Evolutionary conservation across 2,113 vertebrate species (phyloP).

Genomic region (Atlantisia rogersi): DNA sequence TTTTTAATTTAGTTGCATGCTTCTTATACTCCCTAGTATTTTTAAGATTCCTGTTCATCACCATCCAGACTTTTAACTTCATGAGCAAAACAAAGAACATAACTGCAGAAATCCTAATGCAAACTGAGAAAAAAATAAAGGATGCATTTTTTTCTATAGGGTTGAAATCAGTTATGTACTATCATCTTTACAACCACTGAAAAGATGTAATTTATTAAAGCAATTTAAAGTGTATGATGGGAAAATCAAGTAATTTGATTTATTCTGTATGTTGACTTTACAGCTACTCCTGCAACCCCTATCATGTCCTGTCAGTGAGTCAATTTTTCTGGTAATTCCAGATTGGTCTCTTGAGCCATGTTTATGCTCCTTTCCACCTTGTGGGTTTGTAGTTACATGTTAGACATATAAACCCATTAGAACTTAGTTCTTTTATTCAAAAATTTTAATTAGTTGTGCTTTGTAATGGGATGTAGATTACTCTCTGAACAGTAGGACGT

Average conservation of each 20-base stretch:
- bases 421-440: slow-evolving; percentile 74
- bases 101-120: not conserved
- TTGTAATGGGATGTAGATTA: slow-evolving; percentile 60
- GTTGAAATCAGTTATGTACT: not conserved
- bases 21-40: not conserved
- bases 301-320: slow-evolving; percentile 76
- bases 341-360: slow-evolving; percentile 42
- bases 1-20: not conserved
- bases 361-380: slow-evolving; percentile 48
- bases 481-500: slow-evolving; percentile 53
- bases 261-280: slow-evolving; percentile 71
- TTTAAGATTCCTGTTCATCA: not conserved
- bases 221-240: slow-evolving; percentile 76
- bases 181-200: not conserved
- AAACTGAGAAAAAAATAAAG: not conserved
- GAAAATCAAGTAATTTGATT: slow-evolving; percentile 70
- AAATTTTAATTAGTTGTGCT: slow-evolving; percentile 65
- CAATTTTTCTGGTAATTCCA: slow-evolving; percentile 83
- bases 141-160: not conserved
- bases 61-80: not conserved
- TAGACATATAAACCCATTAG: slow-evolving; percentile 48
- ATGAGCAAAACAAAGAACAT: not conserved
- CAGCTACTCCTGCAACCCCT: slow-evolving; percentile 43
- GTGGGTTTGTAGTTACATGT: slow-evolving; percentile 70
- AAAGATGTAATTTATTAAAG: slow-evolving; percentile 73